Conservation (phyloP, 1,140 invertebrate species). For the Eubasilissa regina region DNA sequence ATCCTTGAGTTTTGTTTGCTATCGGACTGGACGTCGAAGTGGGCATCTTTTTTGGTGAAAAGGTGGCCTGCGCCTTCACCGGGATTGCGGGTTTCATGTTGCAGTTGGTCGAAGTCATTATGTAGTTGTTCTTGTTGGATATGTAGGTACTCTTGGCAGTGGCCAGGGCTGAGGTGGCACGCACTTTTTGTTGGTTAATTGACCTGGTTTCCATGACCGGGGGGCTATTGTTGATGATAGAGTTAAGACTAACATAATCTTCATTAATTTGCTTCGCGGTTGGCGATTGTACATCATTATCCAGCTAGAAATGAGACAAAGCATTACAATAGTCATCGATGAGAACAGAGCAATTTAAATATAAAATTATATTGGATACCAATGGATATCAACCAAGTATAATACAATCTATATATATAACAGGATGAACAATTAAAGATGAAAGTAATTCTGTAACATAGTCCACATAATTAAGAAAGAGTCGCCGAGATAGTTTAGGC, state of each 20-base stretch:
- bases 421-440: too few species aligned
- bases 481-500: too few species aligned
- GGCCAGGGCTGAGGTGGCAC: slow-evolving; percentile 39
- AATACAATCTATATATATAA: too few species aligned
- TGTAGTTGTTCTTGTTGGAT: slow-evolving; percentile 55
- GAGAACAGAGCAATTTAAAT: too few species aligned
- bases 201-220: slow-evolving; percentile 29
- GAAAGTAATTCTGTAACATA: too few species aligned
- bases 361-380: too few species aligned
- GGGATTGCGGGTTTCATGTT: slow-evolving; percentile 37
- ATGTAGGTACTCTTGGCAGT: slow-evolving; percentile 49
- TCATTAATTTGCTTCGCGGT: slow-evolving; percentile 52
- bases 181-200: slow-evolving; percentile 23
- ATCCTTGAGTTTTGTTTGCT: slow-evolving; percentile 11
- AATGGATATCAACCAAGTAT: too few species aligned
- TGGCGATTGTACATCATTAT: slow-evolving; percentile 60
- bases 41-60: slow-evolving; percentile 43
- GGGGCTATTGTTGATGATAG: slow-evolving; percentile 51
- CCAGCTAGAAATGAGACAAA: slow-evolving; percentile 64
- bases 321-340: neutral
- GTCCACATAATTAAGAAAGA: too few species aligned
- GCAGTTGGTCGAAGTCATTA: slow-evolving; percentile 44
- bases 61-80: slow-evolving; percentile 51
- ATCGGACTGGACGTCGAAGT: slow-evolving; percentile 2
- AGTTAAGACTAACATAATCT: slow-evolving; percentile 54